These are phyloP conservation scores for Mactra quadrangularis DNA, from an alignment of 1,140 invertebrate species.

Conservation along the genomic window DNA sequence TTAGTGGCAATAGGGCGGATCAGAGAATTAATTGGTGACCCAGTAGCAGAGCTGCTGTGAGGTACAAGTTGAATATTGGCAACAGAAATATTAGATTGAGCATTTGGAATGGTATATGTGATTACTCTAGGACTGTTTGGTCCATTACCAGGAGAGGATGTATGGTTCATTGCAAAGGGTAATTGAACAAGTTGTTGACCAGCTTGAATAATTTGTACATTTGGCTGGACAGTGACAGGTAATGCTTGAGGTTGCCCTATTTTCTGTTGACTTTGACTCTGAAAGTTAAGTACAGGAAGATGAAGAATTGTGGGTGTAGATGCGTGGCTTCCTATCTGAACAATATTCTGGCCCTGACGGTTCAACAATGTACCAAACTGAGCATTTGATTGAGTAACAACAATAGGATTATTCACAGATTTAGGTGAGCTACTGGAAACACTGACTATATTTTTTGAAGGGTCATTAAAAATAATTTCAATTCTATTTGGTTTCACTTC, in stretches of 20 bases:
- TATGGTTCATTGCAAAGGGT: slow-evolving; percentile 72
- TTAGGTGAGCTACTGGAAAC: neutral
- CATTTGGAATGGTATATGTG: slow-evolving; percentile 54
- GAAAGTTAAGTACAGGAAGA: slow-evolving; percentile 62
- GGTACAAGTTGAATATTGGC: slow-evolving; percentile 51
- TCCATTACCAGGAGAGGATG: slow-evolving; percentile 48
- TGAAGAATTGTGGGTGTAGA: slow-evolving; percentile 61
- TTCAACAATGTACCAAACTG: slow-evolving; percentile 9
- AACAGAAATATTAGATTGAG: slow-evolving; percentile 46
- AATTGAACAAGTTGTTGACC: slow-evolving; percentile 66
- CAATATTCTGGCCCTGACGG: slow-evolving; percentile 48
- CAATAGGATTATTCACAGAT: neutral
- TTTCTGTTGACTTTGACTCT: slow-evolving; percentile 17
- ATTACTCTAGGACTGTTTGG: slow-evolving; percentile 64
- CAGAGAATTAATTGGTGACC: neutral
- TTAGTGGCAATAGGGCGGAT: slow-evolving; percentile 53
- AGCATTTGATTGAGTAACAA: slow-evolving; percentile 9
- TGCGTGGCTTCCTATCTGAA: slow-evolving; percentile 62
- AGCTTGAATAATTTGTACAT: slow-evolving; percentile 64
- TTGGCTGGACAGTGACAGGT: slow-evolving; percentile 32
- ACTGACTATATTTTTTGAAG: neutral
- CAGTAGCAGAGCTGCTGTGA: neutral
- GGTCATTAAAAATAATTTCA: slow-evolving; percentile 46
- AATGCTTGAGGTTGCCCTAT: slow-evolving; percentile 1
- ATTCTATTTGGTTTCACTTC: slow-evolving; percentile 28